Conservation (phyloP, 2,797 vertebrate genomes). For the Dendrocincla tyrannina region DNA sequence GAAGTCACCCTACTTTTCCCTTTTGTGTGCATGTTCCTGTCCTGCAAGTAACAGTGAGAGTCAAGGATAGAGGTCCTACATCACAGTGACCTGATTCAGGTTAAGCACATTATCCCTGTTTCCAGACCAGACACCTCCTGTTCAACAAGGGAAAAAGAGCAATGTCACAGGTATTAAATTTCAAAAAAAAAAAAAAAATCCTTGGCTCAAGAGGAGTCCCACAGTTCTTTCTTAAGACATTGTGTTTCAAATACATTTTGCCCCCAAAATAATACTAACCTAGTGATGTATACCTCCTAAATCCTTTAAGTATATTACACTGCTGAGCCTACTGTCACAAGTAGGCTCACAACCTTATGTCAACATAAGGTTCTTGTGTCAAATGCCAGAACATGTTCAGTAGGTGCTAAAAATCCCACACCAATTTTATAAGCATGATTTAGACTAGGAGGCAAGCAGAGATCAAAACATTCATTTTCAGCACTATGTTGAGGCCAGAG, state of each 20-base stretch:
- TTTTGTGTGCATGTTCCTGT: background rate
- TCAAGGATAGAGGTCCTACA: background rate
- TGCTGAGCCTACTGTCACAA: background rate
- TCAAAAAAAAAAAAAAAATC: background rate
- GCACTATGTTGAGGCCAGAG: background rate
- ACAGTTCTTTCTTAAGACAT: background rate
- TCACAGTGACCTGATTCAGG: background rate
- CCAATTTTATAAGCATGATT: background rate
- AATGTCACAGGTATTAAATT: background rate
- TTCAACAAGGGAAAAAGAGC: background rate
- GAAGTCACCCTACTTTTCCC: background rate
- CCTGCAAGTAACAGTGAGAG: background rate
- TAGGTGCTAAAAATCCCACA: background rate
- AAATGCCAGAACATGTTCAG: background rate
- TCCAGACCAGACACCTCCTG: background rate
- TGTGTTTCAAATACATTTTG: background rate
- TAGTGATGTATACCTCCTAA: background rate
- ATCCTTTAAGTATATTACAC: background rate
- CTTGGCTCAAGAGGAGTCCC: background rate
- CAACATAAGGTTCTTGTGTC: background rate
- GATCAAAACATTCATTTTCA: background rate
- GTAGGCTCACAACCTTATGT: too few species aligned
- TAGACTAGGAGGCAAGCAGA: background rate
- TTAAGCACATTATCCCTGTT: background rate
- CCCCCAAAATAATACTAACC: background rate